These are phyloP conservation scores for Thecophora atra DNA, from an alignment of 2,888 invertebrate genomes.

Conservation along the genomic window DNA sequence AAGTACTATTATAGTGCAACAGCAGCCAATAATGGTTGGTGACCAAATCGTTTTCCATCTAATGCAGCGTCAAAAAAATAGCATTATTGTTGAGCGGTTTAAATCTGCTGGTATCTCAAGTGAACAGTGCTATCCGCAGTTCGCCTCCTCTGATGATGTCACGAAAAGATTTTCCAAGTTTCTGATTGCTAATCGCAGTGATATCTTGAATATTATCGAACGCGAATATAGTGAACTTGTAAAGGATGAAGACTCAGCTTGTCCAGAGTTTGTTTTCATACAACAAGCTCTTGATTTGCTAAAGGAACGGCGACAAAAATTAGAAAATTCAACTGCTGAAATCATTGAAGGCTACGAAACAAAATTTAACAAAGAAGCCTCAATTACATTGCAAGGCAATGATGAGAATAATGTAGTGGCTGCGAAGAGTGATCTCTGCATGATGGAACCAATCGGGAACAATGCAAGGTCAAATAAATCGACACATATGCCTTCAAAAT, in stretches of 20 bases:
- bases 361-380: conserved; percentile 9
- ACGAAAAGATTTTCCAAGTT: conserved; percentile 73
- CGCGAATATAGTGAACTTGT: conserved; percentile 77
- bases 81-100: conserved; percentile 59
- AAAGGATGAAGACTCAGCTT: conserved; percentile 74
- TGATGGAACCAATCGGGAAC: neutral
- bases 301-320: conserved; percentile 55
- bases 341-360: conserved; percentile 35
- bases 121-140: conserved; percentile 60
- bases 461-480: neutral
- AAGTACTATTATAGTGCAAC: conserved; percentile 70
- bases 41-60: conserved; percentile 80
- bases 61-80: conserved; percentile 84
- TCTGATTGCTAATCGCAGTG: conserved; percentile 74
- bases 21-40: conserved; percentile 67
- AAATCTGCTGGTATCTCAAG: conserved; percentile 23
- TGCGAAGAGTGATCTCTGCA: neutral
- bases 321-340: conserved; percentile 47
- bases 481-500: conserved; percentile 66
- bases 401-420: neutral
- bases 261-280: conserved; percentile 86
- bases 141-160: conserved; percentile 66
- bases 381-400: neutral
- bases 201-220: conserved; percentile 77
- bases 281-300: conserved; percentile 83